These are phyloP conservation scores for human DNA, from an alignment of 2,113 vertebrate species.

Conservation along the genomic window GRCh38 chr12:67998501-67999000, in stretches of 20 bases:
- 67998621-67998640: not conserved
- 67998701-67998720: too few species aligned
- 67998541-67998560: not conserved
- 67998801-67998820: not conserved
- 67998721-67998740: not conserved
- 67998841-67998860: not conserved
- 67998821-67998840: not conserved
- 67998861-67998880: not conserved
- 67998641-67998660: not conserved
- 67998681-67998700: not conserved
- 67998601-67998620: conserved; percentile 1
- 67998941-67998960: not conserved
- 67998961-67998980: conserved; percentile 5
- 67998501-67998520: not conserved
- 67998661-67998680: not conserved
- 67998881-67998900: not conserved
- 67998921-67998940: not conserved
- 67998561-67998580: not conserved
- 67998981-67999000: not conserved
- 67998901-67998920: not conserved
- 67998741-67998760: not conserved
- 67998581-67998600: not conserved
- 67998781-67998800: too few species aligned
- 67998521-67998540: not conserved
- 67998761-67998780: not conserved